Evolutionary conservation across 1,140 invertebrate genomes (phyloP).

Genomic region (Caerostris darwini): DNA sequence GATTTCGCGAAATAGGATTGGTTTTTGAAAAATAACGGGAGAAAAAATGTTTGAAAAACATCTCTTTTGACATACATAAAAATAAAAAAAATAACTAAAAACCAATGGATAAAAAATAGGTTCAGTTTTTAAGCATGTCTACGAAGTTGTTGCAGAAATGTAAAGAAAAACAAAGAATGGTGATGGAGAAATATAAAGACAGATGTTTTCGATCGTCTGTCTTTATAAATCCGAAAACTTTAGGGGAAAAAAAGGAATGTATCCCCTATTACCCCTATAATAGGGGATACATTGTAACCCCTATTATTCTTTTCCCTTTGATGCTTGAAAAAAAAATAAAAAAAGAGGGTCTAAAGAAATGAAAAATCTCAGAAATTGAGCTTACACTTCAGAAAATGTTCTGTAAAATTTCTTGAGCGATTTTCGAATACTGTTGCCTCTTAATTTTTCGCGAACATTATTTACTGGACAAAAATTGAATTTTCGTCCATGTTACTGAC

Average conservation of each 20-base stretch:
- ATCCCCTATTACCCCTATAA: too few relatives aligned
- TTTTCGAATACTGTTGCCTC: too few relatives aligned
- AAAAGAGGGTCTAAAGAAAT: not conserved
- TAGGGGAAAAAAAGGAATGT: not conserved
- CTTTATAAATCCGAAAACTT: not conserved
- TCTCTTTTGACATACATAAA: not conserved
- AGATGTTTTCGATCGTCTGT: not conserved
- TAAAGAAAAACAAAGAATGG: not conserved
- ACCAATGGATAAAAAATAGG: slow-evolving; percentile 27
- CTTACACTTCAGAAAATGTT: not conserved
- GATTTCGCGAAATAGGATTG: slow-evolving; percentile 33
- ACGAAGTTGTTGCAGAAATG: not conserved
- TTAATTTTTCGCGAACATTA: too few relatives aligned
- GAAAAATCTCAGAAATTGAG: not conserved
- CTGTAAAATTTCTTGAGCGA: too few relatives aligned
- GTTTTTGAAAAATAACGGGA: not conserved
- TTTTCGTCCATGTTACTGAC: too few relatives aligned
- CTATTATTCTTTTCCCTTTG: not conserved
- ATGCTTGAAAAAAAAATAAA: not conserved
- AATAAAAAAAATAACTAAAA: not conserved
- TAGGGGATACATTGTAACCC: too few relatives aligned
- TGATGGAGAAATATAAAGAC: not conserved
- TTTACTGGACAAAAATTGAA: too few relatives aligned
- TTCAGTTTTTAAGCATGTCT: not conserved
- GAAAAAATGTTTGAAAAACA: not conserved